These are phyloP conservation scores for Mionectes macconnelli DNA, from an alignment of 2,113 vertebrate genomes.

Conservation along the genomic window DNA sequence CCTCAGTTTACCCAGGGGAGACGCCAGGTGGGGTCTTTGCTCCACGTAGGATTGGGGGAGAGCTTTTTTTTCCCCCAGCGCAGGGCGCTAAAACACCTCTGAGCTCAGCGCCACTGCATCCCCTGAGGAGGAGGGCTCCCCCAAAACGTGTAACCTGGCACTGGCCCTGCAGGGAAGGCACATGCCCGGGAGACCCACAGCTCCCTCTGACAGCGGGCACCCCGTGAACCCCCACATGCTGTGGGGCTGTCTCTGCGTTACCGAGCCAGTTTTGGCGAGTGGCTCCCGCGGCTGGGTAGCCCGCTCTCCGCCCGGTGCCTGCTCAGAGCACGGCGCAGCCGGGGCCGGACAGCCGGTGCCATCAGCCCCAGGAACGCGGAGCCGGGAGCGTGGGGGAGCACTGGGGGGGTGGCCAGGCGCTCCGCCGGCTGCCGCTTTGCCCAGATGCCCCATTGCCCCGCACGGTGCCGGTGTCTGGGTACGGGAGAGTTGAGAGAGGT, in stretches of 20 bases:
- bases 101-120: not conserved
- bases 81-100: not conserved
- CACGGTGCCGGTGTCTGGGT: not conserved
- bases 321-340: not conserved
- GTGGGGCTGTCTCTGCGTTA: not conserved
- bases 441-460: accelerated
- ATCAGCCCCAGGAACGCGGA: not conserved
- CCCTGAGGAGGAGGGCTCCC: not conserved
- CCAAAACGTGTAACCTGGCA: not conserved
- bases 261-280: not conserved
- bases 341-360: not conserved
- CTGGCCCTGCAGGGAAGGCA: not conserved
- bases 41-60: not conserved
- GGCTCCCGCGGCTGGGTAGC: not conserved
- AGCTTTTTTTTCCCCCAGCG: not conserved
- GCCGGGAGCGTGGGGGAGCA: not conserved
- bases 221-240: not conserved
- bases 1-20: conserved; percentile 11
- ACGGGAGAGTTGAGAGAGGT: accelerated
- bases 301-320: accelerated
- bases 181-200: accelerated
- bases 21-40: not conserved
- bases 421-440: not conserved
- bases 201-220: not conserved
- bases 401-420: not conserved